Evolutionary conservation across 2,113 vertebrate genomes (phyloP), one percentile per base, ranked within the genome.

Genomic region (Columbina picui): DNA sequence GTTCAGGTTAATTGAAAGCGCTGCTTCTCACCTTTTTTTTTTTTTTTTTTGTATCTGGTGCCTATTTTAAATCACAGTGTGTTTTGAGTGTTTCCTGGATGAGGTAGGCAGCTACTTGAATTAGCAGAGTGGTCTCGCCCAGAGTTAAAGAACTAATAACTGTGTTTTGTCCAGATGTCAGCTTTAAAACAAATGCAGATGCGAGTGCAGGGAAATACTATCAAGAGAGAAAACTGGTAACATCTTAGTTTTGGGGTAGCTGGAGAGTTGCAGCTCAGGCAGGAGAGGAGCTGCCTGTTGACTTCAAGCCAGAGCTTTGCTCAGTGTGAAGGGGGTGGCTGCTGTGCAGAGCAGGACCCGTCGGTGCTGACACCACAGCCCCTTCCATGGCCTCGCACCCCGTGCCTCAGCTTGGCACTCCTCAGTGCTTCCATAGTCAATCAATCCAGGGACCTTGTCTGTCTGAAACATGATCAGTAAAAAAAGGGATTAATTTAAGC

Each of bases 341-440:
- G 16, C 11, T 39, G 9, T 2, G 4, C 0, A 0, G 22, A 6
- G 16, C 2, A 21, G 36, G 13, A 7, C 4, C 9, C 1, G 11
- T 4, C 4, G 0, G n/a, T 15, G n/a, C 4, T 12, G 26, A 13
- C 13, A 3, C n/a, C 5, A 6, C 39, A 27, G 39, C 38, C 8
- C 2, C 18, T 52, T 38, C 14, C 1, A 0, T 0, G 0, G 41
- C 30, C 25, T 49, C 0, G 1, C 6, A 5, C 34, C 23, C 9
- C 8, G 4, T 2, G 10, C 23, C 64, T 81, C 9, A 13, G 43
- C 50, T 67, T 17, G 12, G 6, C 0, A 0, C 12, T 22, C 10
- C 22, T 49, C 2, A 0, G 30, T 6, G 9, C 25, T 14, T 30
- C 25, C 21, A 3, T 0, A 0, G 22, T 5, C 11, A 41, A 16